A percentile compares a stretch with the other conserved stretches of the same genome.
Evolutionary conservation across 1,140 invertebrate genomes (phyloP).

Genomic region (Rhopalosiphum padi): DNA sequence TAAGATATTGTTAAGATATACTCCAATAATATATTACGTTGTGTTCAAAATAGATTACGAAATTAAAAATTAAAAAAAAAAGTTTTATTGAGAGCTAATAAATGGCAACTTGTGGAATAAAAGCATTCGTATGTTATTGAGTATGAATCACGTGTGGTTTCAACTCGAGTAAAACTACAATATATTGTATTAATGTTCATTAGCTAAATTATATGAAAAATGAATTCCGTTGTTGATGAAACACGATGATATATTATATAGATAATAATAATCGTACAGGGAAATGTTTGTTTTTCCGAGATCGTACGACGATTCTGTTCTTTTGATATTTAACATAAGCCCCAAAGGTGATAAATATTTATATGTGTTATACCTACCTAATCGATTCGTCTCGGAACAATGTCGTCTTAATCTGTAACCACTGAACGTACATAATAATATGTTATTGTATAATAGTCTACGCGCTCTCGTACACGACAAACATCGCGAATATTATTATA

Average conservation of each 20-base stretch:
- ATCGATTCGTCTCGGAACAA: neutral
- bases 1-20: neutral
- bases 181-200: too few species aligned
- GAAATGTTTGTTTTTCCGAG: neutral
- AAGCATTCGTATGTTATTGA: neutral
- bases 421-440: neutral
- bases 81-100: neutral
- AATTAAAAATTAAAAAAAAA: too few species aligned
- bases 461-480: neutral
- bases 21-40: neutral
- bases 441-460: constrained; percentile 1
- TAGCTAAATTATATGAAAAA: neutral
- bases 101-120: neutral
- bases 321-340: neutral
- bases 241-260: neutral
- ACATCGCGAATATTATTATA: neutral
- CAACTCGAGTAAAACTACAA: neutral
- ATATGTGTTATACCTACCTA: neutral
- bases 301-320: neutral
- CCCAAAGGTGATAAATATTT: too few species aligned
- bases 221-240: neutral
- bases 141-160: neutral
- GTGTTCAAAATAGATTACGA: neutral
- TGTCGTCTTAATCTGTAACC: neutral
- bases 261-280: neutral